Evolutionary conservation across 2,113 vertebrate species (phyloP).

Genomic region (Panthera tigris): DNA sequence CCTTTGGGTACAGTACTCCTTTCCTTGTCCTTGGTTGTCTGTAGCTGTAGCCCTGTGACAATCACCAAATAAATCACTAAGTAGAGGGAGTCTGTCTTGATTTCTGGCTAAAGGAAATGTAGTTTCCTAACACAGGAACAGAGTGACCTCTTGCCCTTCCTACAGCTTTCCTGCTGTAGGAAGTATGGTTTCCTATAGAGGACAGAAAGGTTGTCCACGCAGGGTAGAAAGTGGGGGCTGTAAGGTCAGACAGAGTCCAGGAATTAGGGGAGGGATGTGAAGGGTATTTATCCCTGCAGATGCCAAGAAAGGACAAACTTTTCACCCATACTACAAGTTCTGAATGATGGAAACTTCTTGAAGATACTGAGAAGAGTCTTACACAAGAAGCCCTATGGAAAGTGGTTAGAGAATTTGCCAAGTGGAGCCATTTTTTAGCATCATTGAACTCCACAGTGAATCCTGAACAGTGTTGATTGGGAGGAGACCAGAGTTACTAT

Average conservation of each 20-base stretch:
- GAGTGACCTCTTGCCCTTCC: slow-evolving; percentile 45
- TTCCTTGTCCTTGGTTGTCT: neutral
- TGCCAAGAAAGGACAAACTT: neutral
- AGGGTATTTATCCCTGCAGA: neutral
- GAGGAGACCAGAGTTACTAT: neutral
- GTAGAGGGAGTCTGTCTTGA: neutral
- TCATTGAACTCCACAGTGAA: neutral
- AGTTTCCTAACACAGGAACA: slow-evolving; percentile 24
- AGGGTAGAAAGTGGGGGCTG: neutral
- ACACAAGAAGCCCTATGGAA: neutral
- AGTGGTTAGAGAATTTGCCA: slow-evolving; percentile 8
- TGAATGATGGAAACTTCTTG: neutral
- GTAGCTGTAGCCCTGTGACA: neutral
- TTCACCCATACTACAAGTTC: neutral
- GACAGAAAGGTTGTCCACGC: neutral
- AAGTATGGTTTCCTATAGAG: slow-evolving; percentile 27
- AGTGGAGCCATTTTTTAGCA: neutral
- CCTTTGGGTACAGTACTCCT: neutral
- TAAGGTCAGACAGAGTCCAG: slow-evolving; percentile 22
- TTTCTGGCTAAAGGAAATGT: slow-evolving; percentile 36
- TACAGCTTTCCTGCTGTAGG: neutral
- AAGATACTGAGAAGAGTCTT: neutral
- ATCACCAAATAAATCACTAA: neutral
- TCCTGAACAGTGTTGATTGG: neutral
- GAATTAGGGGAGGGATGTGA: neutral